These are phyloP conservation scores for Apodemia mormo DNA, from an alignment of 2,888 invertebrate species.

Conservation along the genomic window DNA sequence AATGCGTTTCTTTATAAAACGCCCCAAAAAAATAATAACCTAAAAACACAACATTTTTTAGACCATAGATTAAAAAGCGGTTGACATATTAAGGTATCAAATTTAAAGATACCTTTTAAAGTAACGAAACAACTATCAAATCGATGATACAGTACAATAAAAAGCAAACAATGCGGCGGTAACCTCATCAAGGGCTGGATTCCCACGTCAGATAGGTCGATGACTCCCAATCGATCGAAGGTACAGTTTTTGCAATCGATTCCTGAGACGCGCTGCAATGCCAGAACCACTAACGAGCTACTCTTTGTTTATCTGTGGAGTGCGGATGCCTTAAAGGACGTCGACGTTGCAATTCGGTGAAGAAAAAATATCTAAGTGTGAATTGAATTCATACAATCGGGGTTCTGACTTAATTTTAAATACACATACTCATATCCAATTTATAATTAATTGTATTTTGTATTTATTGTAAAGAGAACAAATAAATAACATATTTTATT, in stretches of 20 bases:
- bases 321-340: slow-evolving; percentile 43
- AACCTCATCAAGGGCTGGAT: slow-evolving; percentile 58
- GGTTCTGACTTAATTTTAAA: not conserved
- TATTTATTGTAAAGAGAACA: too few relatives aligned
- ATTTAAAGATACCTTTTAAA: slow-evolving; percentile 21
- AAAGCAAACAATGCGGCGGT: slow-evolving; percentile 53
- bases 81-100: not conserved
- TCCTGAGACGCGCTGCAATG: slow-evolving; percentile 53
- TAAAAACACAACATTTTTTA: too few relatives aligned
- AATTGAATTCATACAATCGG: not conserved
- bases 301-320: slow-evolving; percentile 41
- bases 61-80: not conserved
- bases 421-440: too few relatives aligned
- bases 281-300: slow-evolving; percentile 58
- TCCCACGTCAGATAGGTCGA: slow-evolving; percentile 72
- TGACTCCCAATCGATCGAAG: slow-evolving; percentile 67
- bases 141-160: slow-evolving; percentile 42
- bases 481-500: too few relatives aligned
- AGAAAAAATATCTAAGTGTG: slow-evolving; percentile 31
- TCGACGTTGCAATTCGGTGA: slow-evolving; percentile 31
- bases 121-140: slow-evolving; percentile 36
- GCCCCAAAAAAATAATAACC: too few relatives aligned
- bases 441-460: too few relatives aligned
- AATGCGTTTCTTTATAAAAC: too few relatives aligned
- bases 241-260: slow-evolving; percentile 54